Conservation (phyloP, 2,888 invertebrate species). For the Melieria omissa region DNA sequence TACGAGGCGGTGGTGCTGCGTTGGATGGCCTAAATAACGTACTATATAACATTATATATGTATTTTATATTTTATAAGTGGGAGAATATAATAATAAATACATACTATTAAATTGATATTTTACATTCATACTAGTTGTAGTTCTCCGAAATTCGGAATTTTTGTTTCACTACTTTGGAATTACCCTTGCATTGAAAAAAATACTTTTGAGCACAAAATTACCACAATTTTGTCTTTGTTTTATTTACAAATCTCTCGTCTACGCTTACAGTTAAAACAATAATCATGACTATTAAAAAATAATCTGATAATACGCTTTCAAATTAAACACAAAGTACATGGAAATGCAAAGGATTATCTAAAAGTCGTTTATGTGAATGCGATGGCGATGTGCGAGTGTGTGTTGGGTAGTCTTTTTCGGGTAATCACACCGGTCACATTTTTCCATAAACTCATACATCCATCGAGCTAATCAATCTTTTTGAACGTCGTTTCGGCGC, state of each 20-base stretch:
- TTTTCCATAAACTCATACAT: not conserved
- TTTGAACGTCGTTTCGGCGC: slow-evolving; percentile 8
- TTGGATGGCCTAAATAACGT: slow-evolving; percentile 45
- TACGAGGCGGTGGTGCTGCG: slow-evolving; percentile 54
- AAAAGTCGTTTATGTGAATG: too few relatives aligned
- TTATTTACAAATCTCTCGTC: slow-evolving; percentile 13
- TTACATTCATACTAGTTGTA: not conserved
- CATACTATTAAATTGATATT: slow-evolving; percentile 1
- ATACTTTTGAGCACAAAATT: too few relatives aligned
- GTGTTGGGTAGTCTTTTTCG: too few relatives aligned
- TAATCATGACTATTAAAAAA: too few relatives aligned
- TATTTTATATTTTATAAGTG: not conserved
- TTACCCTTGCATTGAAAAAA: too few relatives aligned
- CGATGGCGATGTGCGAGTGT: too few relatives aligned
- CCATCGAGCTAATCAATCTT: slow-evolving; percentile 40
- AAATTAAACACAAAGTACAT: slow-evolving; percentile 1
- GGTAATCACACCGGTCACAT: slow-evolving; percentile 1
- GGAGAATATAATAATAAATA: not conserved
- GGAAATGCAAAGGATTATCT: not conserved
- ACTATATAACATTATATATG: not conserved
- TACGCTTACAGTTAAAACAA: not conserved
- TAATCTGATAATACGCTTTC: too few relatives aligned
- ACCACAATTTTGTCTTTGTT: not conserved
- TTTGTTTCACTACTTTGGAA: too few relatives aligned
- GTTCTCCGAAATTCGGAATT: too few relatives aligned